Conservation (phyloP, 2,797 vertebrate species). For the Allenopithecus nigroviridis region DNA sequence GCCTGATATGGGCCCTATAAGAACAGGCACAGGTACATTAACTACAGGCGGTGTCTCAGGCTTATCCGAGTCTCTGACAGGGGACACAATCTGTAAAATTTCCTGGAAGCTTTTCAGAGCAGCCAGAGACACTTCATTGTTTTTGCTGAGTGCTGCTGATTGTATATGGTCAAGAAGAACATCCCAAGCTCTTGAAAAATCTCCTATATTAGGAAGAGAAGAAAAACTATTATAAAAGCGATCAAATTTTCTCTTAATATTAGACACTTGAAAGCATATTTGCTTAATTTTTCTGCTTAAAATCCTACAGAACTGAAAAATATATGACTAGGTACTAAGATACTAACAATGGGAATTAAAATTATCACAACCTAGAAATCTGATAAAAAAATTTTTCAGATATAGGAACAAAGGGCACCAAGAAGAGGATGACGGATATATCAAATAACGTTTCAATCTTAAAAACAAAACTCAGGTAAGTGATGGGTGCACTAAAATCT, state of each 20-base stretch:
- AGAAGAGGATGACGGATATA: not conserved
- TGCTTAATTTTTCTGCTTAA: conserved; percentile 48
- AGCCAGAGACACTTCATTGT: conserved; percentile 98
- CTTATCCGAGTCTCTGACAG: conserved; percentile 92
- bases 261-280: not conserved
- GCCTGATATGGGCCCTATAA: conserved; percentile 91
- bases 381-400: not conserved
- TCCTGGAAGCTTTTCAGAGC: conserved; percentile 99
- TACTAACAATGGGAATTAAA: conserved; percentile 29
- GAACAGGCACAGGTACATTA: conserved; percentile 91
- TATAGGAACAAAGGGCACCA: not conserved
- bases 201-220: conserved; percentile 85
- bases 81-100: conserved; percentile 97
- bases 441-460: conserved; percentile 10
- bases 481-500: not conserved
- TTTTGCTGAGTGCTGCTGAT: conserved; percentile 98
- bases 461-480: conserved; percentile 28
- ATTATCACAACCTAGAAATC: not conserved
- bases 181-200: conserved; percentile 99
- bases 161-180: conserved; percentile 98
- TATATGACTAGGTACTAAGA: not conserved
- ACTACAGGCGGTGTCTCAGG: conserved; percentile 92
- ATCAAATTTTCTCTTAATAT: not conserved
- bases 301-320: conserved; percentile 28
- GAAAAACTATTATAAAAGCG: not conserved